Percentiles rank a stretch among this genome's conserved stretches.
Evolutionary conservation across 1,140 invertebrate species (phyloP).

Genomic region (Scaptomyza pallida): DNA sequence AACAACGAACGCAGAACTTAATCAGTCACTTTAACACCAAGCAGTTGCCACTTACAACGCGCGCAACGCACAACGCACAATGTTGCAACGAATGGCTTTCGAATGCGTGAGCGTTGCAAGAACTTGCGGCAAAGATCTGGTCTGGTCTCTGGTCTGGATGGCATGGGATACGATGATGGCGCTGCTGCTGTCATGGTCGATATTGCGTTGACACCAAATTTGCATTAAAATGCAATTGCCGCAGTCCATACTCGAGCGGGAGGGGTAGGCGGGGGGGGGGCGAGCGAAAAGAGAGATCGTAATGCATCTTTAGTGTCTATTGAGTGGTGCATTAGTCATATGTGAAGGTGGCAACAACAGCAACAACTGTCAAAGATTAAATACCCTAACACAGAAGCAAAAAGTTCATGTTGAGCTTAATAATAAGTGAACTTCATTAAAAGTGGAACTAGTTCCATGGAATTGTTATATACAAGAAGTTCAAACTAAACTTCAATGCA

Average conservation of each 20-base stretch:
- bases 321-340: slow-evolving; percentile 82
- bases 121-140: slow-evolving; percentile 19
- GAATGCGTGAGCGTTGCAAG: slow-evolving; percentile 60
- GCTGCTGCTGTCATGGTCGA: slow-evolving; percentile 76
- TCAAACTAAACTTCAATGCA: no score
- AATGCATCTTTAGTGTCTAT: slow-evolving; percentile 82
- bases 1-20: slow-evolving; percentile 69
- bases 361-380: background rate
- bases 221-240: slow-evolving; percentile 79
- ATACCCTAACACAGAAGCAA: background rate
- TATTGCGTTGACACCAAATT: slow-evolving; percentile 82
- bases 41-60: slow-evolving; percentile 60
- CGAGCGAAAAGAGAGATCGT: no score
- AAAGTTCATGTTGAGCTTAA: background rate
- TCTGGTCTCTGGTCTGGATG: slow-evolving; percentile 14
- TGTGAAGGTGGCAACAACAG: slow-evolving; percentile 21
- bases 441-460: no score
- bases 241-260: slow-evolving; percentile 3
- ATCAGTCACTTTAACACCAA: slow-evolving; percentile 79
- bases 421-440: no score
- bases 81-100: slow-evolving; percentile 16
- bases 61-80: slow-evolving; percentile 10
- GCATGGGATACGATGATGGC: slow-evolving; percentile 3
- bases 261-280: background rate
- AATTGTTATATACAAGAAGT: no score